Base-by-base conservation (phyloP, 1,140 invertebrate species). In the Metaphire vulgaris region DNA sequence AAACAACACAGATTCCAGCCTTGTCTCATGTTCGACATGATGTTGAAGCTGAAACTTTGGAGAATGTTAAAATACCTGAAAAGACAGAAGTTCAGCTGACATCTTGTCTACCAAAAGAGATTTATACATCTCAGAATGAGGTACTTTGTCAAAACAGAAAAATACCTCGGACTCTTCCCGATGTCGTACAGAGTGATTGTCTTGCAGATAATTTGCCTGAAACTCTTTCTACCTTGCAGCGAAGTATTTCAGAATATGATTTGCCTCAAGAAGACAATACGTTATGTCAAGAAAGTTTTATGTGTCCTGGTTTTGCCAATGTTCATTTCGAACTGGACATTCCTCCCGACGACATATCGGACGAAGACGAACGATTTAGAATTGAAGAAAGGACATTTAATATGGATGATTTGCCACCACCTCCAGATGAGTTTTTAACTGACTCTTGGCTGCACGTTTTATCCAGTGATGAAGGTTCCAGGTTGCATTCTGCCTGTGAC, bases 1-100 rank as follows among this genome's bases (percentile, higher is more conserved):
- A 81, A 74, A 86, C 83, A 32, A 69, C 56, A n/a, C 30, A 41
- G 28, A 72, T 74, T 26, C 30, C 83, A 81, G 33, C 79, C 83
- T 15, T 80, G 81, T 29, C 81, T 82, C 65, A 74, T 69, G 29
- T 33, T 67, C 1, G 69, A 77, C 15, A 74, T 72, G 33, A 31
- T 56, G 33, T 69, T 77, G 67, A 74, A 75, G 34, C 33, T n/a
- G 26, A 30, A 28, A 1, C 30, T 21, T 33, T 31, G 29, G 70
- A 72, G 28, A 32, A 34, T 12, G 28, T 72, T 32, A 34, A 72
- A n/a, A 33, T 32, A n/a, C 12, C 70, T 72, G 70, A 34, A 32
- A 33, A 33, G n/a, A n/a, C n/a, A n/a, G n/a, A n/a, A n/a, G n/a
- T n/a, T n/a, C n/a, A n/a, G n/a, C n/a, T n/a, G n/a, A n/a, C n/a